Base-by-base conservation (phyloP, 2,888 invertebrate species). In the Ennomos fuscantarius region DNA sequence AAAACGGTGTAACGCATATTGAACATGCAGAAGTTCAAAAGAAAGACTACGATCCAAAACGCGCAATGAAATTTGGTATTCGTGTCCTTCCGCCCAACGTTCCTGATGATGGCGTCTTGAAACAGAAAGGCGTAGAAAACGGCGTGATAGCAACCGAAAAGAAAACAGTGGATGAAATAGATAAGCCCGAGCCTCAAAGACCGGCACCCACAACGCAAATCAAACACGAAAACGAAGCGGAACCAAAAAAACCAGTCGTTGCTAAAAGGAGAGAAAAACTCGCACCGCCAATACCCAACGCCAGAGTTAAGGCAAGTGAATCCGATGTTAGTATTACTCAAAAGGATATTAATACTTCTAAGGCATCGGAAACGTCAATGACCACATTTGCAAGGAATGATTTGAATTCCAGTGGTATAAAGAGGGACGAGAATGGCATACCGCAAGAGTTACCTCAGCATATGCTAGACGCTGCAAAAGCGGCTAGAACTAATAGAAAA, bases 361-460 rank as follows among this genome's bases (percentile, higher is more conserved):
- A 77, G 76, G 77, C 75, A 40, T 86, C 86, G n/a, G 89, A 88
- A 37, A 75, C 63, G 9, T 82, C 87, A 1, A 57, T 76, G 1
- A 76, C 74, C 9, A 78, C 77, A 36, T 91, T 92, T 58, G 76
- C 84, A 41, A 86, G 94, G 68, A 82, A 88, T 50, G 93, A 92
- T 63, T 71, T 93, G 0, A 93, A 93, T 69, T 93, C 93, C 37
- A 94, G 94, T 53, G 94, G 94, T 35, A 94, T 94, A 31, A 93
- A 92, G 75, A 77, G 94, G 68, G 93, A 93, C 69, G 85, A 92
- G 63, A 90, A 94, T 71, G 93, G 94, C 33, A 93, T 95, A 69
- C 95, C 95, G 45, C 94, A 95, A 72, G 95, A 96, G 73, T 90
- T 96, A 65, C 95, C 96, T 3, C 93, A 93, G 56, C 95, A 95